Percentiles rank a stretch among this genome's conserved stretches.
phyloP scores from a whole-genome alignment of 1,140 invertebrate species.

The Temnothorax nylanderi region DNA sequence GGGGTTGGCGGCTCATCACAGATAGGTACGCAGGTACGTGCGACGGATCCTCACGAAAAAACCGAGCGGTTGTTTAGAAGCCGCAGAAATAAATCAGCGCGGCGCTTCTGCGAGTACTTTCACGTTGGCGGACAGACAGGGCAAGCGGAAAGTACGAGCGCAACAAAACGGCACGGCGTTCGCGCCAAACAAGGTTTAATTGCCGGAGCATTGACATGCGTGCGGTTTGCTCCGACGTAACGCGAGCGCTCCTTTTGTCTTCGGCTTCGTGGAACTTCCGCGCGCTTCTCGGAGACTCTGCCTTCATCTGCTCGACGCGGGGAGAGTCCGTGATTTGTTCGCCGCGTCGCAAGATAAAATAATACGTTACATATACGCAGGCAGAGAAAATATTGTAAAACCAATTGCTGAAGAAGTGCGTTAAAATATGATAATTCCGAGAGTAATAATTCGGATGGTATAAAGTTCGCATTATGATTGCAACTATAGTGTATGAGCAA shows the following conservation, averaged over 20 bases:
- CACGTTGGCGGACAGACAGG: conserved; percentile 60
- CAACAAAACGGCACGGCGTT: conserved; percentile 69
- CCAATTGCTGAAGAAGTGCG: neutral
- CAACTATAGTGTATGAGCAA: neutral
- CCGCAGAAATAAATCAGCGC: conserved; percentile 78
- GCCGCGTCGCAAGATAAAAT: conserved; percentile 14
- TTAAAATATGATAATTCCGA: neutral
- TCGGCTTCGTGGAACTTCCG: conserved; percentile 70
- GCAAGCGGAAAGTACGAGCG: conserved; percentile 20
- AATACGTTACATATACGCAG: neutral
- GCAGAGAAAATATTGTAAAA: neutral
- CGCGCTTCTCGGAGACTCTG: conserved; percentile 31
- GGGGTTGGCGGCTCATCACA: conserved; percentile 11
- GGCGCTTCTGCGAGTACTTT: conserved; percentile 74
- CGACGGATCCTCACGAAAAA: conserved; percentile 55
- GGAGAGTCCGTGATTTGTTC: conserved; percentile 19
- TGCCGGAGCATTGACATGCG: conserved; percentile 79
- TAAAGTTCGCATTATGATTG: neutral
- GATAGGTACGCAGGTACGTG: neutral
- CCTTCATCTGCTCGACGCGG: neutral
- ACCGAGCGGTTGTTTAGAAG: conserved; percentile 54
- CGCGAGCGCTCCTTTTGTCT: conserved; percentile 74
- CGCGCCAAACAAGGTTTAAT: conserved; percentile 79
- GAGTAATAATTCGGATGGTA: neutral
- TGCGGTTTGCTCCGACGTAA: conserved; percentile 47